Base-by-base conservation (phyloP, 2,797 vertebrate genomes). In the Sebastes vulpes region DNA sequence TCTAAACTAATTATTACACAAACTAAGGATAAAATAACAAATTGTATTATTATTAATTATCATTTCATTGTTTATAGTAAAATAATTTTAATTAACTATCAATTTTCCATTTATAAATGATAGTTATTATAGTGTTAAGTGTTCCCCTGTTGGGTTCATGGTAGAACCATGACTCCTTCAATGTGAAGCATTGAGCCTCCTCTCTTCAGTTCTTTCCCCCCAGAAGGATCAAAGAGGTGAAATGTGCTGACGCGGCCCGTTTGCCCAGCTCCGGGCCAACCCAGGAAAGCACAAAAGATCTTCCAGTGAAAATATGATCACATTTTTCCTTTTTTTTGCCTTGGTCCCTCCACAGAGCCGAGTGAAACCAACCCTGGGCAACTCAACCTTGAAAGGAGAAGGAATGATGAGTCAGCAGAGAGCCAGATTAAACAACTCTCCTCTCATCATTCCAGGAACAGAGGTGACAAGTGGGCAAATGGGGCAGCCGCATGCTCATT, bases 191-290 rank as follows among this genome's bases (percentile, higher is more conserved):
- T 29, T 56, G 81, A 86, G 66, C 61, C 77, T 64, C 72, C 79
- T 74, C 79, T 74, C 71, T 18, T 83, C 87, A 70, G 77, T 74
- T 65, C 67, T 59, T 87, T 50, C 70, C 61, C 75, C 72, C 72
- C 75, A 38, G 75, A 88, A 76, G 83, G 89, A 94, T 95, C 85
- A 94, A 90, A 93, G 83, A 77, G 80, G 79, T 66, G 67, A 94
- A 96, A 96, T 94, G 91, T 95, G 95, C 95, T 94, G 94, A 96
- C 66, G 84, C 78, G 46, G 87, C 76, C 65, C 32, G 72, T 91
- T 86, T 58, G 3, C 46, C n/a, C 56, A 86, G 86, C 78, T 81
- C 59, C 74, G 84, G 79, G 79, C 86, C 81, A 84, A 83, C 75
- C 78, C 83, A 71, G 82, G 75, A 81, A 66, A 77, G 82, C 89